phyloP scores from a whole-genome alignment of 2,113 vertebrate genomes.

The Artemisiospiza belli region DNA sequence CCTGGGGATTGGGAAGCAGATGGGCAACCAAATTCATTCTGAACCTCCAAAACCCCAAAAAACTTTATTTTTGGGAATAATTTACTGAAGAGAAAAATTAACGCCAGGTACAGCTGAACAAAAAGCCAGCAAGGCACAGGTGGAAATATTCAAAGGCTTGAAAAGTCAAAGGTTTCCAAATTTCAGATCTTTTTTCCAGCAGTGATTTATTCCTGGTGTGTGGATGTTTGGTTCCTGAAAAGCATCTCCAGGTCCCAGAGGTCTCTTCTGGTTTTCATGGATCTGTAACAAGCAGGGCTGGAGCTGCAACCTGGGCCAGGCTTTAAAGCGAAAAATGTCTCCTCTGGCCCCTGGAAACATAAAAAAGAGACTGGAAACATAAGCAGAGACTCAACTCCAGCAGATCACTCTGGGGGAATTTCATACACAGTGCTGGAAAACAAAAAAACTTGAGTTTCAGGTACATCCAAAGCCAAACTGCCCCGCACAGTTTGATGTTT shows the following conservation, averaged over 20 bases:
- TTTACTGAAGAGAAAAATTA: neutral
- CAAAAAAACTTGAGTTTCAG: neutral
- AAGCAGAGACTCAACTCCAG: neutral
- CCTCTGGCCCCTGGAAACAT: neutral
- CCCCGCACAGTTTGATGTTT: neutral
- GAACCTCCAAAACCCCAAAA: neutral
- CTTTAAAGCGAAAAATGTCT: neutral
- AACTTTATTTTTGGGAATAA: neutral
- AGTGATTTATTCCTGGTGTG: neutral
- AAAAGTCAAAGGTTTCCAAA: neutral
- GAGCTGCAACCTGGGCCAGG: neutral
- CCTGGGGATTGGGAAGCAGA: slow-evolving; percentile 9
- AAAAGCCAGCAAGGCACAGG: neutral
- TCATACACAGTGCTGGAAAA: neutral
- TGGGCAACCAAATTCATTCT: neutral
- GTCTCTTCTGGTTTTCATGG: neutral
- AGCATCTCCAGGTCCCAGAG: neutral
- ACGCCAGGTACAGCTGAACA: neutral
- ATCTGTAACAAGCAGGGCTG: neutral
- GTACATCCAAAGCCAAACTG: neutral
- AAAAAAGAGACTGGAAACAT: neutral
- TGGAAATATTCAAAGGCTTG: neutral
- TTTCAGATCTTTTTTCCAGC: neutral
- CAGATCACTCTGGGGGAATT: neutral
- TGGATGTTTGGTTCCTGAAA: neutral